Percentiles rank a stretch among this genome's conserved stretches.
phyloP scores from a whole-genome alignment of 2,113 vertebrate genomes.

The Passer domesticus region DNA sequence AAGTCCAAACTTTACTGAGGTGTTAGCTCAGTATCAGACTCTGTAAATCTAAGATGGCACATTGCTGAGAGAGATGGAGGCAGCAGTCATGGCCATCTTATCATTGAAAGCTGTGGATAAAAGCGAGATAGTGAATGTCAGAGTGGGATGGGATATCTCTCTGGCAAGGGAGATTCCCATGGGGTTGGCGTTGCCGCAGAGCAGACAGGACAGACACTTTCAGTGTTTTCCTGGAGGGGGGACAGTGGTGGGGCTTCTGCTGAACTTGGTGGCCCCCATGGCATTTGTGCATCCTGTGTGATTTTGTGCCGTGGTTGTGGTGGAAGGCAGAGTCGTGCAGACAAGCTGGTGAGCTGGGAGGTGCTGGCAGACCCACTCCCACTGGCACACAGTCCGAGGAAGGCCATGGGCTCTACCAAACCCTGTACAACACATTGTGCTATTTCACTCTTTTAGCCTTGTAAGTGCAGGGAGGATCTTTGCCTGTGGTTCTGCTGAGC shows the following conservation, averaged over 20 bases:
- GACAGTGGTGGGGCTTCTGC: neutral
- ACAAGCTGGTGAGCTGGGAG: neutral
- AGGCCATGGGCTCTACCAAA: neutral
- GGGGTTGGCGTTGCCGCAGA: neutral
- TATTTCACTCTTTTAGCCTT: neutral
- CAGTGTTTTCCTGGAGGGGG: neutral
- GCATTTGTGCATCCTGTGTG: fast-evolving
- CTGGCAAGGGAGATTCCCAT: fast-evolving
- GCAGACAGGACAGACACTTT: neutral
- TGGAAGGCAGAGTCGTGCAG: neutral
- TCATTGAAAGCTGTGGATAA: neutral
- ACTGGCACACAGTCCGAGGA: neutral
- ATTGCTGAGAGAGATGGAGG: neutral
- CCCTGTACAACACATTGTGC: fast-evolving
- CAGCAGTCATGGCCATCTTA: neutral
- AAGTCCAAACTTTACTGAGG: neutral
- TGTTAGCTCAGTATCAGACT: neutral
- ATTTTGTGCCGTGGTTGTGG: neutral
- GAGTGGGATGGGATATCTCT: neutral
- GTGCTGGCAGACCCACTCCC: neutral
- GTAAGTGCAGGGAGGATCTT: neutral
- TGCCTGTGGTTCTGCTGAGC: neutral
- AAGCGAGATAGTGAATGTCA: neutral
- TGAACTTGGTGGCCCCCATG: too few species aligned
- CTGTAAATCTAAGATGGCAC: neutral